Conservation (phyloP, 1,140 invertebrate genomes). For the Akabosia matsudoensis region DNA sequence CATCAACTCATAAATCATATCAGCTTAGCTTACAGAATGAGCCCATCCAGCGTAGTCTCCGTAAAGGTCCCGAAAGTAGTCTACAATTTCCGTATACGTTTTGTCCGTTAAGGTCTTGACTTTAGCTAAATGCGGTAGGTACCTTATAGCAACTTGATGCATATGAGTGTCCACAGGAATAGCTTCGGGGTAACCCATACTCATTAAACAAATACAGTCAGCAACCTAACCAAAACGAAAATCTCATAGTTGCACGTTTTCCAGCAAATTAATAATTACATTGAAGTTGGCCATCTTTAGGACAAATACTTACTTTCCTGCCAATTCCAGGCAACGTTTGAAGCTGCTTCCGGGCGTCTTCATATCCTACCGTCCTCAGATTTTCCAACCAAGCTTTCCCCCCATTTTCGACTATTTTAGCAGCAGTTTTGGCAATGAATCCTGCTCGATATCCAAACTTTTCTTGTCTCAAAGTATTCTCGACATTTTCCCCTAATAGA, state of each 20-base stretch:
- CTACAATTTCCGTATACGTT: conserved; percentile 79
- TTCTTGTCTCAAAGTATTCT: conserved; percentile 67
- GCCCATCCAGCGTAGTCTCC: conserved; percentile 91
- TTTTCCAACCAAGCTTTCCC: conserved; percentile 67
- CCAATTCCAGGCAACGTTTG: conserved; percentile 80
- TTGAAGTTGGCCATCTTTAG: neutral
- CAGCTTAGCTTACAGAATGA: conserved; percentile 78
- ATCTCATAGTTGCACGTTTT: conserved; percentile 25
- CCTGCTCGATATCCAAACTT: conserved; percentile 91
- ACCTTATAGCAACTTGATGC: conserved; percentile 81
- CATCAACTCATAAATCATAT: too few species aligned
- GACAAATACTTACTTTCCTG: conserved; percentile 68
- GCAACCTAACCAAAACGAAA: conserved; percentile 68
- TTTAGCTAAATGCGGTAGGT: conserved; percentile 72
- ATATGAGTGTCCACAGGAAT: conserved; percentile 97
- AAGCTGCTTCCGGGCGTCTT: conserved; percentile 68
- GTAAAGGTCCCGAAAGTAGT: conserved; percentile 75
- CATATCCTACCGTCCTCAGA: conserved; percentile 66
- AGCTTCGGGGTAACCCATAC: conserved; percentile 78
- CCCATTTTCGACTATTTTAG: conserved; percentile 64
- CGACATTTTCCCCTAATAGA: conserved; percentile 61
- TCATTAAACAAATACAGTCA: conserved; percentile 98
- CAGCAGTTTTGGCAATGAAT: conserved; percentile 73
- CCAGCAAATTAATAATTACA: neutral
- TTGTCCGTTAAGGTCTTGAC: conserved; percentile 78